phyloP scores from a whole-genome alignment of 92 coral and sea anemone genomes.

The Phenganax marumi region DNA sequence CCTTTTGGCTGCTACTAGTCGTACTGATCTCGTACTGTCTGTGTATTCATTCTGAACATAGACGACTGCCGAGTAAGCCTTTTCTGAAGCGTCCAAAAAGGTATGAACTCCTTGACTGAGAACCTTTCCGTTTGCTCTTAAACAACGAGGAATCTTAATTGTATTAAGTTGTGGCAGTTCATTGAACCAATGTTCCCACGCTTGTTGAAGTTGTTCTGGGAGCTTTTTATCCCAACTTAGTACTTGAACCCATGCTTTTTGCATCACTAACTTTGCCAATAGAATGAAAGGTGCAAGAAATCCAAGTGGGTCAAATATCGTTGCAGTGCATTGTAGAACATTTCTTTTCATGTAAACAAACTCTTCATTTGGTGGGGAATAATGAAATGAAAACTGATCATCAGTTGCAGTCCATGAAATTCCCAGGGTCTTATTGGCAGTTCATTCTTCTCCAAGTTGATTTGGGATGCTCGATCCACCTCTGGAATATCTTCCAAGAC shows the following conservation, averaged over 20 bases:
- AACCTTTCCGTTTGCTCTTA: slow-evolving; percentile 17
- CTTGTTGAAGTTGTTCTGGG: slow-evolving; percentile 18
- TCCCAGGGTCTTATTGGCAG: slow-evolving; percentile 44
- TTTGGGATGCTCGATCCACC: slow-evolving; percentile 27
- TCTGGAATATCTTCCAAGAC: slow-evolving; percentile 36
- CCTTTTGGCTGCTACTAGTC: slow-evolving; percentile 56
- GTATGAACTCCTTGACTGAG: slow-evolving; percentile 40
- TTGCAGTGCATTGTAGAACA: slow-evolving; percentile 49
- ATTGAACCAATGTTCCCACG: slow-evolving; percentile 28
- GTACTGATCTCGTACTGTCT: slow-evolving; percentile 28
- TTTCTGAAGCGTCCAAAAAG: slow-evolving; percentile 59
- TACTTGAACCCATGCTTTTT: slow-evolving; percentile 44
- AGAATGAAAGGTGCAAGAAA: slow-evolving; percentile 42
- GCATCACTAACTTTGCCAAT: slow-evolving; percentile 43
- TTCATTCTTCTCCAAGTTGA: slow-evolving; percentile 32
- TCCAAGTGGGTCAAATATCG: slow-evolving; percentile 49
- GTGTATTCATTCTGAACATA: slow-evolving; percentile 45
- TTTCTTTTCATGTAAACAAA: slow-evolving; percentile 53
- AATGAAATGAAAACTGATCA: slow-evolving; percentile 54
- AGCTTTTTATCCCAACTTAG: slow-evolving; percentile 37
- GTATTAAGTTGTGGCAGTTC: slow-evolving; percentile 27
- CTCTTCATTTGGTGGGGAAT: slow-evolving; percentile 44
- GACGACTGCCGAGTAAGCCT: slow-evolving; percentile 53
- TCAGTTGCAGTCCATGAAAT: slow-evolving; percentile 59
- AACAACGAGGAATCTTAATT: slow-evolving; percentile 49